Base-by-base conservation (phyloP, 2,888 invertebrate species). In the Eupithecia vulgata region DNA sequence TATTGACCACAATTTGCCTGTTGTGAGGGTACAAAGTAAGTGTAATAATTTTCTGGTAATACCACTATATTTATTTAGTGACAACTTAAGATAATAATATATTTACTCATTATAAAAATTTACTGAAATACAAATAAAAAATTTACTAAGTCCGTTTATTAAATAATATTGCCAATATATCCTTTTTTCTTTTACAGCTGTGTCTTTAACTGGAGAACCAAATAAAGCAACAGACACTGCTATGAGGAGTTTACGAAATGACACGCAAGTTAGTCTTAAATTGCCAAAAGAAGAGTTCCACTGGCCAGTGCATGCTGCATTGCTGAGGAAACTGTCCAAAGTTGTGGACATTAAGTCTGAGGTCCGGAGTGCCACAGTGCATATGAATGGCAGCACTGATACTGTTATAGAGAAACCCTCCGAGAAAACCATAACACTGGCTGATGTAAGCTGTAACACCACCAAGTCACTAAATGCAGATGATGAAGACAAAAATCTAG, bases 11-110 rank as follows among this genome's bases (percentile, higher is more conserved):
- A 96, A 96, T 82, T 92, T 98, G 81, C 95, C 96, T 81, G 95
- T 98, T 76, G 95, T 96, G 72, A 95, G 97, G 86, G 95, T 97
- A 88, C 97, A 97, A 95, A 97, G 97, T 97, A 94, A 95, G 96
- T 95, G 72, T 13, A 17, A 21, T 15, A 3, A 35, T 64, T 57
- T 57, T 13, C 5, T 25, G 2, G n/a, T n/a, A 13, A 57, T 25
- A 12, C 5, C 1, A 42, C 15, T 42, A 15, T 5, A 15, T 42
- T 30, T 30, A 30, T 3, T 30, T 30, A 3, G 30, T 30, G 30
- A 30, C 1, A 4, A 3, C 30, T 30, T 30, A 30, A 30, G 30
- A 30, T 30, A 30, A 30, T 30, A 30, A 30, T 30, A 30, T 40
- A 40, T 40, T 40, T 3, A 40, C 1, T 40, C 13, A 40, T 40